A percentile compares a stretch with the other conserved stretches of the same genome.
phyloP scores from a whole-genome alignment of 92 coral and sea anemone genomes.

The Palythoa heliodiscus region DNA sequence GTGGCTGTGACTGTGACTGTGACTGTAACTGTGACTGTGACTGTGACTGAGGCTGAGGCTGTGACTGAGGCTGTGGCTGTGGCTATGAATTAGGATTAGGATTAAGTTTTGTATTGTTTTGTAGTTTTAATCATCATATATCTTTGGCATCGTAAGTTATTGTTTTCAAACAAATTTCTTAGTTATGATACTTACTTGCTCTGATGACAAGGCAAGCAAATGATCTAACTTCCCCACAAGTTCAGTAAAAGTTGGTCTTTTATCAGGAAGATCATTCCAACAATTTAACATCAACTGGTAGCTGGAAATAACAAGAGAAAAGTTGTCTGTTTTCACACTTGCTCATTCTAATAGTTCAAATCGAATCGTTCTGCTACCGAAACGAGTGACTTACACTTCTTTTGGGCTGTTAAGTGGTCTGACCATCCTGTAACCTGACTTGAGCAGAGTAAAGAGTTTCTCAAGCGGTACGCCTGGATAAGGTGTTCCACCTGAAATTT shows the following conservation, averaged over 20 bases:
- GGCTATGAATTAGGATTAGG: too few species aligned
- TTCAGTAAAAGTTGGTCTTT: slow-evolving; percentile 79
- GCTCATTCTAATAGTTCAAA: too few species aligned
- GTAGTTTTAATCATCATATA: not conserved
- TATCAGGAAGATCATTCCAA: slow-evolving; percentile 84
- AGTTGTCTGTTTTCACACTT: too few species aligned
- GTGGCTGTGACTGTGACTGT: too few species aligned
- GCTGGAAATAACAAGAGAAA: not conserved
- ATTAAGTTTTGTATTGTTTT: too few species aligned
- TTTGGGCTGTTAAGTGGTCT: slow-evolving; percentile 88
- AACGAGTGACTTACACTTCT: slow-evolving; percentile 75
- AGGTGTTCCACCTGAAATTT: slow-evolving; percentile 83
- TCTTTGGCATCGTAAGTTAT: not conserved
- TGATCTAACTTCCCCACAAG: slow-evolving; percentile 75
- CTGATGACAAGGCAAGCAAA: slow-evolving; percentile 76
- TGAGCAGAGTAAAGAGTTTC: slow-evolving; percentile 83
- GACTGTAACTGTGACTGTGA: too few species aligned
- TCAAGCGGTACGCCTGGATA: slow-evolving; percentile 97
- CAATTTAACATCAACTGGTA: slow-evolving; percentile 56
- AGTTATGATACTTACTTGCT: slow-evolving; percentile 60
- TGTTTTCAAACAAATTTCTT: too few species aligned
- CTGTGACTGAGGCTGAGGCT: too few species aligned
- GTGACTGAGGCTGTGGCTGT: too few species aligned
- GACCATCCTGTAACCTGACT: slow-evolving; percentile 93
- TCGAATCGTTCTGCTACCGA: too few species aligned